Evolutionary conservation across 2,888 invertebrate genomes (phyloP), one percentile per base, ranked within the genome.

Genomic region (Zootermopsis nevadensis): DNA sequence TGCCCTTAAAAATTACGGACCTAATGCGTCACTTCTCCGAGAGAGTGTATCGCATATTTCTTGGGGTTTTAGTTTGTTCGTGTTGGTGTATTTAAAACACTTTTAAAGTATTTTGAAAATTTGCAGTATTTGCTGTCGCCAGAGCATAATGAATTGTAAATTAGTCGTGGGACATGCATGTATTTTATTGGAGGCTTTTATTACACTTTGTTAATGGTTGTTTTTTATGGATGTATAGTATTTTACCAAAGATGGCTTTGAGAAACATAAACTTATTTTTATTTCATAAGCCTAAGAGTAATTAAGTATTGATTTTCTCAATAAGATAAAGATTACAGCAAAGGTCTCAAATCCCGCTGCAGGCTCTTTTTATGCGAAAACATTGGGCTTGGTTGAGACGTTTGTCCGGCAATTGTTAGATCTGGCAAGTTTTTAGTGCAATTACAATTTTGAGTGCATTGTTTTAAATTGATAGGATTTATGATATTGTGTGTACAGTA

Each of bases 281-380:
- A 53, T 30, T 77, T 77, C 42, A 53, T 12, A 77, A 27, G n/a
- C 31, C 53, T 10, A 79, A 53, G 38, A 74, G n/a, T 38, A 74
- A 35, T 19, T 74, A 38, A 74, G 38, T 74, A 74, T 74, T 74
- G 24, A 33, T 42, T 38, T 74, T 74, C 33, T 30, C 42, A 2
- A 1, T 72, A 35, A 72, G 33, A 74, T 74, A 74, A n/a, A 42
- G 33, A n/a, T 74, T 24, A 8, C n/a, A n/a, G 33, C 74, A 38
- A 35, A 76, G 48, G 60, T 74, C 76, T 72, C 74, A 30, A 35
- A 27, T 55, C 82, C 55, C 74, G 38, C 53, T 83, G 83, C 80
- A 83, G 83, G 83, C 83, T 83, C 80, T 80, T 80, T 83, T 38
- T 80, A 69, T 80, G 69, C 80, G 83, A 53, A 80, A 80, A 83